Conservation (phyloP, 2,113 vertebrate genomes). For the Urocolius indicus region DNA sequence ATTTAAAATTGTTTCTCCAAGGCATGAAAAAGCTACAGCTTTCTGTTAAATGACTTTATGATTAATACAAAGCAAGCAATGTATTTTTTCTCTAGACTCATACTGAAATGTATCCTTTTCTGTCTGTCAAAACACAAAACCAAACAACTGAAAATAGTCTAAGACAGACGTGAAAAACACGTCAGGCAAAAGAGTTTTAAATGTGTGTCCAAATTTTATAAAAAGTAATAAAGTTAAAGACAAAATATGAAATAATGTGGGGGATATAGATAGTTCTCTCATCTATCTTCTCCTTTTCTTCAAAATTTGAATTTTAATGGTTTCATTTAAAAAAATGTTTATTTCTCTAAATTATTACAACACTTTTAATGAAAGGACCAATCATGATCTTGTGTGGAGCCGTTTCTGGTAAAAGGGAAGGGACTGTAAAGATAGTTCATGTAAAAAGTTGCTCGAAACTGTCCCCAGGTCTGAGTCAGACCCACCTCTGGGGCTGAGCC, state of each 20-base stretch:
- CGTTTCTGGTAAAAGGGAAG: too few relatives aligned
- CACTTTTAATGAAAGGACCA: neutral
- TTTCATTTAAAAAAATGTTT: neutral
- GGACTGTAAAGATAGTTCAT: too few relatives aligned
- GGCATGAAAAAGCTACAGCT: neutral
- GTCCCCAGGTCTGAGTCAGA: too few relatives aligned
- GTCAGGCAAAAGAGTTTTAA: neutral
- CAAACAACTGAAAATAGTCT: neutral
- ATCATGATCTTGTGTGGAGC: too few relatives aligned
- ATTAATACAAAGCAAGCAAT: neutral
- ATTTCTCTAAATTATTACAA: neutral
- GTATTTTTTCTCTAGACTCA: neutral
- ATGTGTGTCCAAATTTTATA: neutral
- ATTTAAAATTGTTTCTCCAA: slow-evolving; percentile 2
- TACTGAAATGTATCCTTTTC: neutral
- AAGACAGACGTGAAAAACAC: neutral
- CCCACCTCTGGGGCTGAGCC: too few relatives aligned
- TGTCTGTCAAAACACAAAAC: neutral
- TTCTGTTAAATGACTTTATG: neutral
- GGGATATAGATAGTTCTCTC: neutral
- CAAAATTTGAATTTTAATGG: neutral
- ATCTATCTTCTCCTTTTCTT: neutral
- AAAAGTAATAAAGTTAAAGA: neutral
- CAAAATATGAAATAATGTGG: neutral
- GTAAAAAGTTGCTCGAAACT: too few relatives aligned